Evolutionary conservation across 2,113 vertebrate genomes (phyloP).

Genomic region (Reinhardtius hippoglossoides): DNA sequence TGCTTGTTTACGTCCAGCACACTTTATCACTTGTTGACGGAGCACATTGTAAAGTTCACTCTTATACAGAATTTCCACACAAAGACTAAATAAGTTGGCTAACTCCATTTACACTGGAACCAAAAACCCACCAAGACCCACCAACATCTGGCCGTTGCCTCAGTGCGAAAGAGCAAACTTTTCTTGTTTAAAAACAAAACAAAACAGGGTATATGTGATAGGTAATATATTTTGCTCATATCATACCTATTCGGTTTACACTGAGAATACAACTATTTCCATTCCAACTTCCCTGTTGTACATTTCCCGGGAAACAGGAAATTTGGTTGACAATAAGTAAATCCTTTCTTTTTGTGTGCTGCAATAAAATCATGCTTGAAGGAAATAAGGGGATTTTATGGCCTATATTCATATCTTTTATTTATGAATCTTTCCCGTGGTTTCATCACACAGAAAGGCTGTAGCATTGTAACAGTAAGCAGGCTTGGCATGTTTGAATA

Average conservation of each 20-base stretch:
- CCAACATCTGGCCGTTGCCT: too few relatives aligned
- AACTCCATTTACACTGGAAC: too few relatives aligned
- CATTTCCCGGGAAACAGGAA: neutral
- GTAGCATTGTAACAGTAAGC: constrained; percentile 3
- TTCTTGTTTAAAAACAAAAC: too few relatives aligned
- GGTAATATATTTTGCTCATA: neutral
- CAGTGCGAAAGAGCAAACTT: too few relatives aligned
- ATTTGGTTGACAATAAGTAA: constrained; percentile 5
- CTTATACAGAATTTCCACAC: too few relatives aligned
- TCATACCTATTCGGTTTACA: neutral
- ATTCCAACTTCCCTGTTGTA: neutral
- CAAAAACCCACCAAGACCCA: too few relatives aligned
- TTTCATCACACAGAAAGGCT: constrained; percentile 40
- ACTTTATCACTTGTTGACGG: too few relatives aligned
- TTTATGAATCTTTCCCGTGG: constrained; percentile 38
- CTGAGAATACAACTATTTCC: neutral
- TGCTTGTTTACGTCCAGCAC: too few relatives aligned
- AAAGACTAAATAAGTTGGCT: too few relatives aligned
- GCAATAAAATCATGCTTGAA: constrained; percentile 18
- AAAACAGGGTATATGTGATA: neutral
- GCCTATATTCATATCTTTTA: constrained; percentile 39
- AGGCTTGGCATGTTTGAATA: constrained; percentile 35
- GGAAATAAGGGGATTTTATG: constrained; percentile 29
- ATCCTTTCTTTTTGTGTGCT: constrained; percentile 1
- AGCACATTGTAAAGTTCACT: too few relatives aligned